These are phyloP conservation scores for Chrysolophus pictus DNA, from an alignment of 2,797 vertebrate genomes.

Conservation along the genomic window DNA sequence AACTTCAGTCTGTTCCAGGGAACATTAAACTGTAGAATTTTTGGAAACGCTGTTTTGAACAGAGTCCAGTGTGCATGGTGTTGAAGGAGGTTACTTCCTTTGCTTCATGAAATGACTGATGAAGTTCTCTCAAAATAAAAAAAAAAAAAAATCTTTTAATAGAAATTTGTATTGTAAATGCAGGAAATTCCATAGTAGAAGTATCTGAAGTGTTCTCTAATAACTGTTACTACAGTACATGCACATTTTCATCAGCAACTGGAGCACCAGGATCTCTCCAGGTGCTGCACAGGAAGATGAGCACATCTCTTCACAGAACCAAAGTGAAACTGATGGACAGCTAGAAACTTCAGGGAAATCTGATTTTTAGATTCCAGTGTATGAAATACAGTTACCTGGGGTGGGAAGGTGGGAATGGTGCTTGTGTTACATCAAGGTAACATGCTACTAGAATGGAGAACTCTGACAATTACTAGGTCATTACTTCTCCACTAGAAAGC, in stretches of 20 bases:
- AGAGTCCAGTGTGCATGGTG: not conserved
- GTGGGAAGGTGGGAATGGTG: fast-evolving
- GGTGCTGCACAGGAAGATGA: not conserved
- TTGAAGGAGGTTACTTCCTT: not conserved
- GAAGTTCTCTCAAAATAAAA: not conserved
- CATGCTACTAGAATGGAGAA: not conserved
- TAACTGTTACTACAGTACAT: not conserved
- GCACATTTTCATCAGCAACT: not conserved
- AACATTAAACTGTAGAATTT: not conserved
- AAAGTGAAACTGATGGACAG: not conserved
- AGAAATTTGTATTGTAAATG: not conserved
- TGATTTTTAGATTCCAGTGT: not conserved
- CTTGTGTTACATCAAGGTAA: not conserved
- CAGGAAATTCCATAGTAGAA: not conserved
- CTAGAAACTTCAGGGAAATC: not conserved
- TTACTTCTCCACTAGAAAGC: not conserved
- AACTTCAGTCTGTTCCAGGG: not conserved
- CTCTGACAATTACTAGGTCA: not conserved
- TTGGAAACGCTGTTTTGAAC: not conserved
- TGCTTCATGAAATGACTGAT: not conserved
- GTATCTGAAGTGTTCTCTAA: not conserved
- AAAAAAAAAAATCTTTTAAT: not conserved
- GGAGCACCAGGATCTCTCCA: not conserved
- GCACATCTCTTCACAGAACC: not conserved
- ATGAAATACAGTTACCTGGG: not conserved